Percentiles rank a stretch among this genome's conserved stretches.
phyloP scores from a whole-genome alignment of 64 coral and sea anemone genomes.

The Hydrozoanthus tunicans region DNA sequence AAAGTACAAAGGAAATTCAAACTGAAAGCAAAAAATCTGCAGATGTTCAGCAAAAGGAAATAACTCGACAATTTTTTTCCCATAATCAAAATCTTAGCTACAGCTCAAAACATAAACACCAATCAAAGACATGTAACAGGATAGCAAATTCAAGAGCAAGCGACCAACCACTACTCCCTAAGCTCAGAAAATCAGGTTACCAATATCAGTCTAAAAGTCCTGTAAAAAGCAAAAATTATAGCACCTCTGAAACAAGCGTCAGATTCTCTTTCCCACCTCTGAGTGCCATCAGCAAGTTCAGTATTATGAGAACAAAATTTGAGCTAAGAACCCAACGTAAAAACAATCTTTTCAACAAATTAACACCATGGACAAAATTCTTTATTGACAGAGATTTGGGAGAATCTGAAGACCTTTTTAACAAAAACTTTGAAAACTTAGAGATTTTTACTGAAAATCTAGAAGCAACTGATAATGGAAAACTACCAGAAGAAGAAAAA shows the following conservation, averaged over 20 bases:
- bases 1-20: neutral
- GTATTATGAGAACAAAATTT: conserved; percentile 20
- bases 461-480: neutral
- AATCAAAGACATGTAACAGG: neutral
- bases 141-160: neutral
- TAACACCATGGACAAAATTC: conserved; percentile 18
- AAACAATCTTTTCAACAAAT: neutral
- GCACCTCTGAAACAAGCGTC: neutral
- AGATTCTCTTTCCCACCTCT: conserved; percentile 4
- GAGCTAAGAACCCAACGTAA: conserved; percentile 26
- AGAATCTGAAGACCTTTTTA: neutral
- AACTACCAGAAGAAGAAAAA: conserved; percentile 5
- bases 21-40: too few species aligned
- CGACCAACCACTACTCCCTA: neutral
- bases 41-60: neutral
- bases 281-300: conserved; percentile 4
- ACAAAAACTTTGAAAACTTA: neutral
- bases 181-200: neutral
- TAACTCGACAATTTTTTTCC: neutral
- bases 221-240: neutral
- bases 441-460: conserved; percentile 33
- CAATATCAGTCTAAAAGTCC: neutral
- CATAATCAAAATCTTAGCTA: neutral
- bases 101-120: neutral
- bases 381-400: neutral